Conservation (phyloP, 2,888 invertebrate genomes). For the Chouioia cunea region DNA sequence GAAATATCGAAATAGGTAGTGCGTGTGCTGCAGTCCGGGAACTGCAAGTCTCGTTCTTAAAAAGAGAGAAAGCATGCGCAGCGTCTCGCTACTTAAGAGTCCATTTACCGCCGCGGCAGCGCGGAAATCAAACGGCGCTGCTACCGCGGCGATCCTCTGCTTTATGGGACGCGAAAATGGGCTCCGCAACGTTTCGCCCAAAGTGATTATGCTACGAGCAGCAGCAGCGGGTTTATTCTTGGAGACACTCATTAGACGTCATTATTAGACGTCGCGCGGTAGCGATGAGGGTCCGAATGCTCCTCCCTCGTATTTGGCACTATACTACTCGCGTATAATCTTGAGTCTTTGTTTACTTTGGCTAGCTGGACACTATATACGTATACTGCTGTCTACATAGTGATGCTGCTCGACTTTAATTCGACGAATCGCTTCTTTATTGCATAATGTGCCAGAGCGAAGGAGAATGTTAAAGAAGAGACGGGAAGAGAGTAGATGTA, state of each 20-base stretch:
- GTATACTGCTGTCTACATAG: background rate
- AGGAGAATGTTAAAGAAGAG: background rate
- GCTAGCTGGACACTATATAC: conserved; percentile 3
- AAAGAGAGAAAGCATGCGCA: background rate
- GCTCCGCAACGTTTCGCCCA: background rate
- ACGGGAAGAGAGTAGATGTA: background rate
- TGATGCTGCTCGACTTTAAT: background rate
- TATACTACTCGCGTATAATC: too few species aligned
- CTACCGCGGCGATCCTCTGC: conserved; percentile 33
- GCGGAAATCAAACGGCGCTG: conserved; percentile 44
- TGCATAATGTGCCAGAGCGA: conserved; percentile 14
- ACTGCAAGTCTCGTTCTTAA: background rate
- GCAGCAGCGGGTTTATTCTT: conserved; percentile 38
- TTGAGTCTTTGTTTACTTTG: conserved; percentile 43
- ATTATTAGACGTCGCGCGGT: conserved; percentile 30
- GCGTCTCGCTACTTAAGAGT: conserved; percentile 50
- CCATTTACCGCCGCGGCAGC: conserved; percentile 47
- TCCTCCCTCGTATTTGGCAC: too few species aligned
- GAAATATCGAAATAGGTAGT: conserved; percentile 63
- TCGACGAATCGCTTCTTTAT: conserved; percentile 21
- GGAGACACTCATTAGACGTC: conserved; percentile 42
- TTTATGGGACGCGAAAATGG: conserved; percentile 45
- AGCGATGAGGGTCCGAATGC: background rate
- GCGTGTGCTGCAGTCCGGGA: conserved; percentile 31
- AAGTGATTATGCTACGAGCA: background rate